Base-by-base conservation (phyloP, 2,888 invertebrate genomes). In the Troilus luridus region DNA sequence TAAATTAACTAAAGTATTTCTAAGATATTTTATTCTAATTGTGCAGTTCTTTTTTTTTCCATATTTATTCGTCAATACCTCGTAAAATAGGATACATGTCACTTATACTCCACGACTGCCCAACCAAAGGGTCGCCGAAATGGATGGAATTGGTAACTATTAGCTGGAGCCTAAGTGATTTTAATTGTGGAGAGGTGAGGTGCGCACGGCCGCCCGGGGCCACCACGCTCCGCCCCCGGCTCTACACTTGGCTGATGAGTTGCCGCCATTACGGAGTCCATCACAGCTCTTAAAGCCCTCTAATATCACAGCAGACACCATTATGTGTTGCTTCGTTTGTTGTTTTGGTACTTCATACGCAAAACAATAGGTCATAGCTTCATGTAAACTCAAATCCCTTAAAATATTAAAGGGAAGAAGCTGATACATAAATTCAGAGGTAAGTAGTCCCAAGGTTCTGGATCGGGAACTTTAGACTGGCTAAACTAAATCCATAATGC, bases 111-210 rank as follows among this genome's bases (percentile, higher is more conserved):
- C 24, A 67, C 21, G 27, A 14, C 67, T 27, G 27, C 0, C 24
- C 19, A 12, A 24, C 12, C 27, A 67, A 67, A 67, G 24, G 21
- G 0, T 8, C 5, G 5, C 24, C 24, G 12, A 24, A 67, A 24
- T 3, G 24, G 67, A 67, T 27, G 7, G 64, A 27, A 24, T 67
- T 8, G 27, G 17, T 17, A 27, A 27, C 58, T 58, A 60, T 60
- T 88, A 60, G 88, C 58, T n/a, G 60, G 60, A n/a, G 27, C 60
- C 27, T 88, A 88, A 88, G 88, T 88, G 88, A 88, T 88, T 88
- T 64, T 88, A 88, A 88, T 88, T 88, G 88, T 10, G 27, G 60
- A 27, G 88, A 62, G 62, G 62, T 54, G 88, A 41, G 88, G 88
- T 64, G 60, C 41, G 27, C 64, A 64, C 88, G 64, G 9, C 41